Evolutionary conservation across 2,113 vertebrate species (phyloP).

Genomic region (Carlito syrichta): DNA sequence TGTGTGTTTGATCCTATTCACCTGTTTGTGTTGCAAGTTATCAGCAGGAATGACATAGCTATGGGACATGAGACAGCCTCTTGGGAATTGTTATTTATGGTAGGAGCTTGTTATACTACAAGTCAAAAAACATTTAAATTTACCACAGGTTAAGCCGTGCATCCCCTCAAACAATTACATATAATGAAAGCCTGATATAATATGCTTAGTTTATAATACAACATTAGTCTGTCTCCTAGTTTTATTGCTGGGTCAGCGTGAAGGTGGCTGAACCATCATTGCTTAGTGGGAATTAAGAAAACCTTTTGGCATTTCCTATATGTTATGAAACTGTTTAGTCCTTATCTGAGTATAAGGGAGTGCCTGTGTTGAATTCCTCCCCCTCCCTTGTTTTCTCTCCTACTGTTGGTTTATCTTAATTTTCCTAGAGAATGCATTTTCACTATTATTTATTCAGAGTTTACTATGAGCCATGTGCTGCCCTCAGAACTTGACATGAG

Average conservation of each 20-base stretch:
- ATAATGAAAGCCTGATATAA: neutral
- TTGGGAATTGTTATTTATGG: neutral
- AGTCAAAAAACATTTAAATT: slow-evolving; percentile 48
- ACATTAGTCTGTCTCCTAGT: neutral
- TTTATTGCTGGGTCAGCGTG: neutral
- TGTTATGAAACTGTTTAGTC: neutral
- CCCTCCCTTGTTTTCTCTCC: accelerated
- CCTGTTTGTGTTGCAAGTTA: accelerated
- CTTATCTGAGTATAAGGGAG: neutral
- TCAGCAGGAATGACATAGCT: neutral
- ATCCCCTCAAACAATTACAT: neutral
- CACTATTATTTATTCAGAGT: neutral
- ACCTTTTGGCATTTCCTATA: neutral
- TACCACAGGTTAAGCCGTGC: slow-evolving; percentile 19
- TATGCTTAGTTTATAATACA: neutral
- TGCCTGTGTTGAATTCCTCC: neutral
- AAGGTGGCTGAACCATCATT: neutral
- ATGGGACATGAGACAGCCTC: neutral
- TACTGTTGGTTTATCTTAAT: neutral
- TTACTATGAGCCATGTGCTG: neutral
- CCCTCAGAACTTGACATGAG: neutral
- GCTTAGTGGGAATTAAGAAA: neutral
- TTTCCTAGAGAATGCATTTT: neutral
- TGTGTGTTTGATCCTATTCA: accelerated
- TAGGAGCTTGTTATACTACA: neutral